These are phyloP conservation scores for Camponotus vicinus DNA, from an alignment of 1,140 invertebrate species.

Conservation along the genomic window DNA sequence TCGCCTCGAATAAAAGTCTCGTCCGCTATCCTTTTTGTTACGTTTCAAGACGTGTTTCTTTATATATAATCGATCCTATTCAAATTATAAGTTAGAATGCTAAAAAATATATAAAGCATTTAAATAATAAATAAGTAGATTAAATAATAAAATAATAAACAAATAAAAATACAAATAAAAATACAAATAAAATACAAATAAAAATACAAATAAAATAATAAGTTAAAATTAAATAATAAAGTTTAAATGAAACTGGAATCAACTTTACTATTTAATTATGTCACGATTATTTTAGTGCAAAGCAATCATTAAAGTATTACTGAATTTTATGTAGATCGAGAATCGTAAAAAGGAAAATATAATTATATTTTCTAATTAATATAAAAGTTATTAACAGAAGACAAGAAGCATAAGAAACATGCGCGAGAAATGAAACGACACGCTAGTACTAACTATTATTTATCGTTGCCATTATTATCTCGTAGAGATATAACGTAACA, in stretches of 20 bases:
- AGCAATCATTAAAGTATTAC: neutral
- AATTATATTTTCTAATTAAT: neutral
- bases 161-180: too few relatives aligned
- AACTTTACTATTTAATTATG: neutral
- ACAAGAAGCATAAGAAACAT: neutral
- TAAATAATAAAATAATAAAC: too few relatives aligned
- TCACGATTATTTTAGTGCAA: neutral
- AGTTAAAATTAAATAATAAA: neutral
- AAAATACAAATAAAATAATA: too few relatives aligned
- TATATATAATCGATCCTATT: neutral
- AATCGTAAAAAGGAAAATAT: neutral
- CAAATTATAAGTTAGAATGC: neutral
- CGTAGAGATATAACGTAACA: conserved; percentile 5
- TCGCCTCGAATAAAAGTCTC: conserved; percentile 22
- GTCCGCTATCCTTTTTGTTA: neutral
- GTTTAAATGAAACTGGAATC: neutral
- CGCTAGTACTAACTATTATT: conserved; percentile 20
- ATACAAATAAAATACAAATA: too few relatives aligned
- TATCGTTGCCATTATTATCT: conserved; percentile 40
- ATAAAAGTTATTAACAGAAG: neutral
- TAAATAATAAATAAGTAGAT: neutral
- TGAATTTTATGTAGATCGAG: neutral
- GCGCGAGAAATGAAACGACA: neutral
- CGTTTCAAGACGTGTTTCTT: neutral
- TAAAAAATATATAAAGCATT: conserved; percentile 13